These are phyloP conservation scores for Drepana arcuata DNA, from an alignment of 1,140 invertebrate genomes.

Conservation along the genomic window DNA sequence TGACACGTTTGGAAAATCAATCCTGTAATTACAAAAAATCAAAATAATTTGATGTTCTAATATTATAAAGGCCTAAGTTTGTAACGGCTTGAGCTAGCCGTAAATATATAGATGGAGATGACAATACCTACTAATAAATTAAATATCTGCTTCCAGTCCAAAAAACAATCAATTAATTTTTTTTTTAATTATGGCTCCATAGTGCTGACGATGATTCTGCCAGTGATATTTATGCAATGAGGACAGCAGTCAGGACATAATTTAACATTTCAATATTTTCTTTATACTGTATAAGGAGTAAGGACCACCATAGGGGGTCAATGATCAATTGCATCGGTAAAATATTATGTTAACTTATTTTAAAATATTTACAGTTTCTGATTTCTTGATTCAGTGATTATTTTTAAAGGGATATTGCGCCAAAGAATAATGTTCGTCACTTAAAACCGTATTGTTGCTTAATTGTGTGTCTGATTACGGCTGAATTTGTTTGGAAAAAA, in stretches of 20 bases:
- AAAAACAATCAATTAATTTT: slow-evolving; percentile 34
- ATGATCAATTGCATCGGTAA: not conserved
- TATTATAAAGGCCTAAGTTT: too few relatives aligned
- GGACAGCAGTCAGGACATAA: too few relatives aligned
- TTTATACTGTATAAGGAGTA: not conserved
- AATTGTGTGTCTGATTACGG: not conserved
- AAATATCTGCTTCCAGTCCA: too few relatives aligned
- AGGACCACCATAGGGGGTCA: not conserved
- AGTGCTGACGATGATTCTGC: not conserved
- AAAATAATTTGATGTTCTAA: too few relatives aligned
- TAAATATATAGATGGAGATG: too few relatives aligned
- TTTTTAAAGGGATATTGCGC: not conserved
- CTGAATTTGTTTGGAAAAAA: not conserved
- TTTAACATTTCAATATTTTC: not conserved
- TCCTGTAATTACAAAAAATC: too few relatives aligned
- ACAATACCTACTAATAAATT: too few relatives aligned
- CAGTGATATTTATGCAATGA: too few relatives aligned
- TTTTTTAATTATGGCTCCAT: not conserved
- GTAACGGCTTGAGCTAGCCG: too few relatives aligned
- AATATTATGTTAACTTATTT: not conserved
- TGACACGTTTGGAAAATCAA: too few relatives aligned
- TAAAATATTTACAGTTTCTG: not conserved
- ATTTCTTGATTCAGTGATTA: not conserved
- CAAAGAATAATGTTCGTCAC: not conserved
- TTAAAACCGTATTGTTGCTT: not conserved